phyloP scores from a whole-genome alignment of 2,113 vertebrate genomes.

The Murina feae region DNA sequence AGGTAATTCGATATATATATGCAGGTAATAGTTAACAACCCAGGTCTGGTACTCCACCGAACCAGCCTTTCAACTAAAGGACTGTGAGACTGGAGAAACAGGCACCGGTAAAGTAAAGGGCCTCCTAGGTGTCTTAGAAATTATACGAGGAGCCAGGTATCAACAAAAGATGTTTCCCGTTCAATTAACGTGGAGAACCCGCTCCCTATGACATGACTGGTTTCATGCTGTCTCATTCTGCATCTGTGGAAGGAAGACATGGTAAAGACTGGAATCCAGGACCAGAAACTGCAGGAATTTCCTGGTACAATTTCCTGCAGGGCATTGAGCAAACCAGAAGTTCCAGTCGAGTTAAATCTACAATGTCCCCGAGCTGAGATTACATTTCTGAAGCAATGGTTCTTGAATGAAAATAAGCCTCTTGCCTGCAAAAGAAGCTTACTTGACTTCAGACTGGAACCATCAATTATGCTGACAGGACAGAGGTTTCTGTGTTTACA shows the following conservation, averaged over 20 bases:
- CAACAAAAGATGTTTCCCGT: not conserved
- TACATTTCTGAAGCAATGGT: not conserved
- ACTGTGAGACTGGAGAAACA: not conserved
- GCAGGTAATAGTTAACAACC: not conserved
- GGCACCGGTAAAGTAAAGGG: not conserved
- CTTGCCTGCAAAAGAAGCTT: not conserved
- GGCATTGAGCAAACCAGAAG: not conserved
- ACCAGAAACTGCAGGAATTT: not conserved
- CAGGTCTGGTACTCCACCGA: not conserved
- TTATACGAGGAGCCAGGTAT: rapidly evolving
- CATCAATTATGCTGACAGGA: too few relatives aligned
- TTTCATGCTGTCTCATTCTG: not conserved
- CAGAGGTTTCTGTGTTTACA: not conserved
- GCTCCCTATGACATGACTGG: rapidly evolving
- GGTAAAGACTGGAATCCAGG: not conserved
- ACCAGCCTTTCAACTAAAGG: not conserved
- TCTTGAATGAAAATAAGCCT: not conserved
- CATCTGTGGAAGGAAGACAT: too few relatives aligned
- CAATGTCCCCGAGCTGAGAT: not conserved
- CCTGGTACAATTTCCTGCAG: not conserved
- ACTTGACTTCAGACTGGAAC: not conserved
- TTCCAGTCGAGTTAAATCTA: not conserved
- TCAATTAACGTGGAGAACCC: not conserved
- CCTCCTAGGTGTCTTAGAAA: rapidly evolving
- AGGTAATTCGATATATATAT: not conserved